These are phyloP conservation scores for Drosophila mercatorum DNA, from an alignment of 2,888 invertebrate species.

Conservation along the genomic window DNA sequence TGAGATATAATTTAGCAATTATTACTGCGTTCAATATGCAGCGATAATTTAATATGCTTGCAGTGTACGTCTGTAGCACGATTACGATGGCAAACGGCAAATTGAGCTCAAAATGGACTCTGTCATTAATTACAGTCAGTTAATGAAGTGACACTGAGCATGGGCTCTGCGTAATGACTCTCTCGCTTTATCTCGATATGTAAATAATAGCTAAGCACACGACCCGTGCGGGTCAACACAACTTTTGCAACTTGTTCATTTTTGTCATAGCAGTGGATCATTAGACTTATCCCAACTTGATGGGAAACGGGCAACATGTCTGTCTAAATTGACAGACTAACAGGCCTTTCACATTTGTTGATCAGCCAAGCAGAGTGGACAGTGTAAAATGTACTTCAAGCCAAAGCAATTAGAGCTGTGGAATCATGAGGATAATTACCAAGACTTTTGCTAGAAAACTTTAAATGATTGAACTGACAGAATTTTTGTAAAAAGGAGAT, in stretches of 20 bases:
- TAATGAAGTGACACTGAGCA: conserved; percentile 1
- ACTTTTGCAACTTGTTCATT: conserved; percentile 20
- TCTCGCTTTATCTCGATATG: not conserved
- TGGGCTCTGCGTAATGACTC: not conserved
- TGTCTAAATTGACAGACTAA: not conserved
- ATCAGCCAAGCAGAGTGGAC: conserved; percentile 3
- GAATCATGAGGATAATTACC: not conserved
- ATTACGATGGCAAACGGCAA: not conserved
- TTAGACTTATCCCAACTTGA: conserved; percentile 33
- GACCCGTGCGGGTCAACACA: conserved; percentile 4
- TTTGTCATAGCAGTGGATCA: conserved; percentile 34
- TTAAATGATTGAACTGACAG: too few relatives aligned
- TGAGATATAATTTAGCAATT: too few relatives aligned
- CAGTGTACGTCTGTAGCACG: not conserved
- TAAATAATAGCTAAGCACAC: too few relatives aligned
- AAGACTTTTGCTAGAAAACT: too few relatives aligned
- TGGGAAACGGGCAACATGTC: not conserved
- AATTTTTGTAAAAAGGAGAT: too few relatives aligned
- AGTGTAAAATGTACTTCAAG: too few relatives aligned
- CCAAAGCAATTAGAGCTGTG: too few relatives aligned
- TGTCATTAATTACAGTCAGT: conserved; percentile 36
- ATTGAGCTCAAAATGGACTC: conserved; percentile 9
- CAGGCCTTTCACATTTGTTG: conserved; percentile 15
- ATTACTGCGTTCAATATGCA: not conserved
- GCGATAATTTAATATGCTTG: not conserved